Evolutionary conservation across 2,888 invertebrate genomes (phyloP), one percentile per base, ranked within the genome.

Genomic region (Elgonia sp.): DNA sequence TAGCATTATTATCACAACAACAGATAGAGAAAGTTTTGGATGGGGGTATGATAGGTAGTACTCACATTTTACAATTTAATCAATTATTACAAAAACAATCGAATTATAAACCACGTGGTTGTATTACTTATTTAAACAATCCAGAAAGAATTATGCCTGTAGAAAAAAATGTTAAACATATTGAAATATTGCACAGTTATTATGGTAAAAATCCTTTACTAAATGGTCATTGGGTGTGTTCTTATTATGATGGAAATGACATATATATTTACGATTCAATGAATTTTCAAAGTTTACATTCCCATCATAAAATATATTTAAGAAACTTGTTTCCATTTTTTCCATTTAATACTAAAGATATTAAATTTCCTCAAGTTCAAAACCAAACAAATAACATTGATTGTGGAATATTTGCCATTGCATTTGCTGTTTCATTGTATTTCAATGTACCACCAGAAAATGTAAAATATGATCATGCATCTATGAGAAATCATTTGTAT

Each of bases 371-470:
- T 29, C 6, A 8, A n/a, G 72, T 81, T 9, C 72, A 72, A 62
- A 69, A 62, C 53, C 81, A 81, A 39, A 5, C 39, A 16, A 81
- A 81, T 37, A 8, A n/a, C n/a, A n/a, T 55, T 16, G 72, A 81
- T 72, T 81, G 81, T 53, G 72, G 81, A 39, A 21, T 81, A 7
- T 72, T n/a, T 39, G 81, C 81, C 0, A 72, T 81, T 72, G 12
- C 72, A 9, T 81, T 62, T 72, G 72, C 70, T 14, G 18, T 50
- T 60, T 72, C 73, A 46, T n/a, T 81, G 20, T 55, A 46, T 63
- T 81, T 63, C 18, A 63, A 72, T 63, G 18, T 53, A 4, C 20
- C 16, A 10, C 70, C 63, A 29, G 60, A 62, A 8, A 21, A 21
- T 57, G 18, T 57, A 42, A 14, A 69, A 60, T 69, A 57, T 57